Evolutionary conservation across 2,888 invertebrate genomes (phyloP), one percentile per base, ranked within the genome.

Genomic region (Drymonia ruficornis): DNA sequence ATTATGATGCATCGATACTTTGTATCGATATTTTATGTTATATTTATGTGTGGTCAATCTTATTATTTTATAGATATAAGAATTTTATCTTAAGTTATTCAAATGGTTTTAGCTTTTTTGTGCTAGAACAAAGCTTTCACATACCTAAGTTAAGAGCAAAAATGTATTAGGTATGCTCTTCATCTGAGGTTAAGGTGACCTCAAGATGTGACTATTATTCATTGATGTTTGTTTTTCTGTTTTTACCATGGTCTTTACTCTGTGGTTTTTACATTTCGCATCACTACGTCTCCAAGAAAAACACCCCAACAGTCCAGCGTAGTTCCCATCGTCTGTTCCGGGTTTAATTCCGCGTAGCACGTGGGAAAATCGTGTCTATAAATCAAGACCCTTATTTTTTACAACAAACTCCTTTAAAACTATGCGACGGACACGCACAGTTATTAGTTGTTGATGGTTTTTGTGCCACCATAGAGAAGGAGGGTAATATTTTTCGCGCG

Each of bases 291-390:
- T 72, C 74, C 67, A 63, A 84, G 78, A 86, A 85, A 87, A 85
- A 83, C 80, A 78, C 60, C 68, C 72, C 72, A 72, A 76, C 72
- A 77, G 63, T 59, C 55, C 68, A 68, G 54, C 70, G 70, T 80
- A 79, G 82, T 89, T 89, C 90, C 89, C 89, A 89, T 78, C 56
- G 52, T 60, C 80, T 86, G 88, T 91, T 91, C 91, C 91, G 89
- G 89, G 91, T 89, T 84, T 66, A 76, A 72, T 91, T 91, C 91
- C 81, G 61, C 76, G 87, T 89, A 89, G 84, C 87, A 89, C 89
- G 91, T 92, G 91, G 89, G 91, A 92, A 91, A 79, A 84, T 78
- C 80, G 76, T 75, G 81, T 79, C 82, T 77, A 86, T 89, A 87
- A 87, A 89, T 87, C 87, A 85, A 77, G 67, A 67, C 65, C 70